Base-by-base conservation (phyloP, 2,797 vertebrate species). In the Esox lucius region DNA sequence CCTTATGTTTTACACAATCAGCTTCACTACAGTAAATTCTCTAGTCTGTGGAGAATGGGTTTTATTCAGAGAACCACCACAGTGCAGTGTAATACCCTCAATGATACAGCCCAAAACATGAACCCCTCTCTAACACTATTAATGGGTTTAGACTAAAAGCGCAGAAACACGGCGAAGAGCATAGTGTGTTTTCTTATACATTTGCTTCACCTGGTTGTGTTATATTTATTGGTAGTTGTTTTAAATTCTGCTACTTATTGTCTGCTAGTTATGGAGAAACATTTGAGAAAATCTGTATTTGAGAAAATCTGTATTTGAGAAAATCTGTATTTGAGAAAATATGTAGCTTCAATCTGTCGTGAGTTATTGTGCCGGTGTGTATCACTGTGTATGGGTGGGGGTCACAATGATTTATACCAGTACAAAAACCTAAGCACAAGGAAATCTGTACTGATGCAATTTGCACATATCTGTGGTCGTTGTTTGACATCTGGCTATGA, bases 351-450 rank as follows among this genome's bases (percentile, higher is more conserved):
- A 39, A 48, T 59, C 6, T 26, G 16, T 19, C 24, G 16, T 8
- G 1, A 39, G 76, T 86, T 85, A 86, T 84, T 86, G 79, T 24
- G 48, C 2, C n/a, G 19, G 49, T 17, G 8, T 83, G 24, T 56
- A 1, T 31, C 28, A 31, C 28, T 31, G 28, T 31, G 28, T 31
- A 31, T 3, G 28, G 28, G 28, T 31, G 28, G 28, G 28, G 28
- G 28, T 28, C 28, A 31, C 28, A 31, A 31, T 31, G 28, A 31
- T 31, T 31, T 7, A 48, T 59, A 62, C 64, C 5, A 42, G 61
- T 65, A 78, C 82, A 81, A 79, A 86, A 86, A 85, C 83, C 74
- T 62, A 35, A 16, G 7, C 16, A 19, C 2, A 11, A 46, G 6
- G 46, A 11, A 46, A 46, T 46, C 42, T 46, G 42, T 46, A 46